These are phyloP conservation scores for Florisuga fusca DNA, from an alignment of 2,797 vertebrate genomes.

Conservation along the genomic window DNA sequence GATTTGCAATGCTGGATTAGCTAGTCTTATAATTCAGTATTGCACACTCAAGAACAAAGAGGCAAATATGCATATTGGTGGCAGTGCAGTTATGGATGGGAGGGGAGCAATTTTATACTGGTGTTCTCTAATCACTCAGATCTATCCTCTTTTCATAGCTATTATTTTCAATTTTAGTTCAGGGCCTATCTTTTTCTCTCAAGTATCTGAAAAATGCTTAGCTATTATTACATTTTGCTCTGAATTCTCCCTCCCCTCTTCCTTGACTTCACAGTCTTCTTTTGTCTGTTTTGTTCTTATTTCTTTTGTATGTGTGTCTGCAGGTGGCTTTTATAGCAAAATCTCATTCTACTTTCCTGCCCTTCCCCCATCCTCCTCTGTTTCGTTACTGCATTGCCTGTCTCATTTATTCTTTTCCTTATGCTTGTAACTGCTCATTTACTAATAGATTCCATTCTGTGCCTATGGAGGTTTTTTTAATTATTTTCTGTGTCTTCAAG, in stretches of 20 bases:
- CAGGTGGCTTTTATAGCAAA: conserved; percentile 54
- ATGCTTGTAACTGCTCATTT: conserved; percentile 4
- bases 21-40: neutral
- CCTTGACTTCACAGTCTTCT: conserved; percentile 22
- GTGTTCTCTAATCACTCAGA: neutral
- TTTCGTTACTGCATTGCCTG: neutral
- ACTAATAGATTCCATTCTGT: conserved; percentile 14
- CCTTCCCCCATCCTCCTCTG: conserved; percentile 1
- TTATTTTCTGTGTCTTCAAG: conserved; percentile 4
- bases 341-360: conserved; percentile 1
- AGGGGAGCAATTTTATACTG: neutral
- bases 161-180: conserved; percentile 36
- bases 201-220: conserved; percentile 39
- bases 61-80: neutral
- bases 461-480: neutral
- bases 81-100: neutral
- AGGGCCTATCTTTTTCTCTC: conserved; percentile 12
- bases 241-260: neutral
- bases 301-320: conserved; percentile 47
- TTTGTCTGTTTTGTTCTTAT: conserved; percentile 47
- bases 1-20: neutral
- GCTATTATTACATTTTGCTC: conserved; percentile 40
- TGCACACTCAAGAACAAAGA: neutral
- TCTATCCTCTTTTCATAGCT: neutral
- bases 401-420: conserved; percentile 36